These are phyloP conservation scores for Rhinichthys osculus DNA, from an alignment of 2,797 vertebrate species.

Conservation along the genomic window DNA sequence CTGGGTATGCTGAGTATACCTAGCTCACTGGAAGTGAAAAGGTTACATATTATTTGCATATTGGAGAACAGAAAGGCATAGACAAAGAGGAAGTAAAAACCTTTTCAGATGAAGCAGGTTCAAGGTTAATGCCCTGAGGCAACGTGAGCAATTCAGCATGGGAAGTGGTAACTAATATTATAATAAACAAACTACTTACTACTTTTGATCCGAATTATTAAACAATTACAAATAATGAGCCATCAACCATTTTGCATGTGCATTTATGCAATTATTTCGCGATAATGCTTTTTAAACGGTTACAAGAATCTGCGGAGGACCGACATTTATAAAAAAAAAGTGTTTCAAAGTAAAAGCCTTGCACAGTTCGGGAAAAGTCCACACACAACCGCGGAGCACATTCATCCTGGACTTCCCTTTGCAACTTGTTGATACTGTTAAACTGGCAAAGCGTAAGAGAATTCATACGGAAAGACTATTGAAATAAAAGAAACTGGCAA, in stretches of 20 bases:
- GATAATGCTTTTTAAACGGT: background rate
- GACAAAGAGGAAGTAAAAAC: constrained; percentile 13
- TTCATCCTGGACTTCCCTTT: background rate
- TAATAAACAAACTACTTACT: background rate
- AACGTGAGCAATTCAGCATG: background rate
- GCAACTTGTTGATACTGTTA: constrained; percentile 16
- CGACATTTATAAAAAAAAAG: background rate
- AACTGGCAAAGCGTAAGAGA: too few relatives aligned
- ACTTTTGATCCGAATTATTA: background rate
- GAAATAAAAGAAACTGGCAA: background rate
- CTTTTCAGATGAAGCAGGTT: constrained; percentile 18
- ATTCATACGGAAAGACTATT: background rate
- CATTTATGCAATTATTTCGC: background rate
- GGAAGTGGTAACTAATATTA: background rate
- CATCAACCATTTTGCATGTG: background rate
- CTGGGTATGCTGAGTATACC: background rate
- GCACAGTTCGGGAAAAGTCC: background rate
- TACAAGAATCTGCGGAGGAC: background rate
- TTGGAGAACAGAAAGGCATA: background rate
- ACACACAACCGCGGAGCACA: background rate
- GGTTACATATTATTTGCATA: constrained; percentile 26
- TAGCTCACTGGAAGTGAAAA: background rate
- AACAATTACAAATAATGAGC: background rate
- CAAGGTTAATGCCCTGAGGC: background rate
- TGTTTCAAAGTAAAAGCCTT: background rate